Base-by-base conservation (phyloP, 1,140 invertebrate genomes). In the Liolophura sinensis region DNA sequence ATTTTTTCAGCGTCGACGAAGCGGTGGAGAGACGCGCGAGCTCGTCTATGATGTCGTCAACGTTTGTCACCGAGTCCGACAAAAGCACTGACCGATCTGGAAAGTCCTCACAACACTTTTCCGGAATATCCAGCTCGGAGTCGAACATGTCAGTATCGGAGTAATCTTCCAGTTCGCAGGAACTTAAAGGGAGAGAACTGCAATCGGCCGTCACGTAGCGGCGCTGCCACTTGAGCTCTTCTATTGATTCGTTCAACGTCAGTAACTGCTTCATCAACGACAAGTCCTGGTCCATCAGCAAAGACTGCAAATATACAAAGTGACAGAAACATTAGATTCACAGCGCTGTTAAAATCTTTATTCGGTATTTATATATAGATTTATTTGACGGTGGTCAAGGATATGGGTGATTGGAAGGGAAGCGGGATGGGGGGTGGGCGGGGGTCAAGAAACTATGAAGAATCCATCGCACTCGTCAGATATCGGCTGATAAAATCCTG, bases 261-360 rank as follows among this genome's bases (percentile, higher is more conserved):
- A 79, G 67, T 15, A 79, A 67, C 60, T 79, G 77, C 54, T 74
- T 73, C 77, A 79, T 79, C 49, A 79, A 68, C 1, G 67, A 73
- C 25, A 79, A 64, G 54, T 79, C 77, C 62, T 77, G 77, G 40
- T 79, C 77, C 72, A 79, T 77, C 52, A 79, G 59, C 12, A 71
- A 73, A 14, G 71, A 62, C 77, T 78, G 67, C 31, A 73, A 71
- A 40, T 51, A 46, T 51, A 60, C 20, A 61, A 65, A 20, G 65
- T 22, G 31, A 63, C 4, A 6, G n/a, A 18, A 48, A 25, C 51
- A 31, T 57, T 62, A 59, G 20, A 12, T 55, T 4, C 15, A 20
- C 57, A 58, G 46, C 20, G 22, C 14, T 31, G n/a, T n/a, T n/a
- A n/a, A n/a, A n/a, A n/a, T n/a, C n/a, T n/a, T n/a, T n/a, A n/a